These are phyloP conservation scores for Odontomachus brunneus DNA, from an alignment of 1,140 invertebrate species.

Conservation along the genomic window DNA sequence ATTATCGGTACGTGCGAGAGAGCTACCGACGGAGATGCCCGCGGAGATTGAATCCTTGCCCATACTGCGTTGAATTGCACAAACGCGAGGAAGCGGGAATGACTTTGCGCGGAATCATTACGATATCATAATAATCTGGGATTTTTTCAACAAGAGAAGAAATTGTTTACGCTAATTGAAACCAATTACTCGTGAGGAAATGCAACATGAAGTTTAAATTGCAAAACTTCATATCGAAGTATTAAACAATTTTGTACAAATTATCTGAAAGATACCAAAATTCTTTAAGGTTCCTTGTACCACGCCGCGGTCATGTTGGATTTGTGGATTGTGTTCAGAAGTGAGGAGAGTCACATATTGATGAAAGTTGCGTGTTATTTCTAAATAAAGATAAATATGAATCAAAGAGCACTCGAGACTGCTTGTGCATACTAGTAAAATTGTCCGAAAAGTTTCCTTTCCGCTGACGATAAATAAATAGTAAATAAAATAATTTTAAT, in stretches of 20 bases:
- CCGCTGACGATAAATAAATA: too few relatives aligned
- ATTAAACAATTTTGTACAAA: not conserved
- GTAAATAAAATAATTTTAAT: too few relatives aligned
- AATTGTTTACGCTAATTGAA: not conserved
- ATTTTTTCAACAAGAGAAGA: not conserved
- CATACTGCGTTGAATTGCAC: not conserved
- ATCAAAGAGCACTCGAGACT: too few relatives aligned
- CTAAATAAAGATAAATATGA: too few relatives aligned
- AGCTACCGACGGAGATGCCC: not conserved
- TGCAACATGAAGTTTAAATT: not conserved
- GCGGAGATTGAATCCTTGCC: slow-evolving; percentile 2
- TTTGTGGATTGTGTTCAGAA: too few relatives aligned
- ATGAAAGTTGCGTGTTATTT: too few relatives aligned
- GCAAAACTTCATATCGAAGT: not conserved
- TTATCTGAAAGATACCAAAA: too few relatives aligned
- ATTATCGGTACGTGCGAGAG: not conserved
- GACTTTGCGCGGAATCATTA: not conserved
- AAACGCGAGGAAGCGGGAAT: not conserved
- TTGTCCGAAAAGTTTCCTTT: too few relatives aligned
- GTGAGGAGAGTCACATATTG: too few relatives aligned
- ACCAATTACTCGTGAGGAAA: not conserved
- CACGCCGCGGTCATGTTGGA: too few relatives aligned
- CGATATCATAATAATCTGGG: not conserved
- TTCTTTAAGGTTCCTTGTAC: too few relatives aligned
- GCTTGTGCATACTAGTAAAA: too few relatives aligned